Percentiles rank a stretch among this genome's conserved stretches.
Conservation (phyloP, 2,888 invertebrate species). For the Aleiodes alternator region DNA sequence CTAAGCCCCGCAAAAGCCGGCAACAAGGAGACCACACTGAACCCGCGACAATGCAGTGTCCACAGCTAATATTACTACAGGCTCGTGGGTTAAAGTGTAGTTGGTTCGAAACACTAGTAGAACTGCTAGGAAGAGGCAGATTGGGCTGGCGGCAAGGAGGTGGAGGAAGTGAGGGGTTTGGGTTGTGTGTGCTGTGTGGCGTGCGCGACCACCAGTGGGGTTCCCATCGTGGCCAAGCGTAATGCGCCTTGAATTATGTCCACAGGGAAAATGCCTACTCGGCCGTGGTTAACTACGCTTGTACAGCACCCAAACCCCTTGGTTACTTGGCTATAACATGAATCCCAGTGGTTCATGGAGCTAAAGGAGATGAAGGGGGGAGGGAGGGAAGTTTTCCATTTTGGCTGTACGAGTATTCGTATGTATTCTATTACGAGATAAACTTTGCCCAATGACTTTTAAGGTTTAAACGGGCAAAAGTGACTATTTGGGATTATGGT, state of each 20-base stretch:
- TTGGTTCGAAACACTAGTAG: slow-evolving; percentile 18
- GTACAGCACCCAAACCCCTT: slow-evolving; percentile 21
- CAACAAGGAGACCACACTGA: slow-evolving; percentile 58
- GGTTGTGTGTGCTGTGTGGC: slow-evolving; percentile 16
- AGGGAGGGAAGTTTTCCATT: slow-evolving; percentile 10
- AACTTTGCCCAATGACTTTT: slow-evolving; percentile 24
- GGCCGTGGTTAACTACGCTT: slow-evolving; percentile 35
- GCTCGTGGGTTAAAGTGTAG: slow-evolving; percentile 28
- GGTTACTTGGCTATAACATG: slow-evolving; percentile 23
- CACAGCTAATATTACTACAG: slow-evolving; percentile 59
- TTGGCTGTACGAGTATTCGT: not conserved
- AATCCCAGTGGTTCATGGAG: slow-evolving; percentile 25
- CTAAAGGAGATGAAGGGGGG: too few relatives aligned
- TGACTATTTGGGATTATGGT: slow-evolving; percentile 31
- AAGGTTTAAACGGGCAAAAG: slow-evolving; percentile 6
- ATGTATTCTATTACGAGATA: slow-evolving; percentile 27
- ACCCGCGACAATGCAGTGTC: slow-evolving; percentile 59
- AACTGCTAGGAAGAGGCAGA: slow-evolving; percentile 10
- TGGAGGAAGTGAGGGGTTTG: not conserved
- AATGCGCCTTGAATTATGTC: slow-evolving; percentile 58
- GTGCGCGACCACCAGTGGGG: slow-evolving; percentile 44
- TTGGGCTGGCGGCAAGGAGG: not conserved
- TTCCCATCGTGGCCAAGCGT: slow-evolving; percentile 50
- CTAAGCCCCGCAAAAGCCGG: slow-evolving; percentile 59
- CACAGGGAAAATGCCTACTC: slow-evolving; percentile 50